Evolutionary conservation across 2,113 vertebrate species (phyloP).

Genomic region (Bujurquina vittata): DNA sequence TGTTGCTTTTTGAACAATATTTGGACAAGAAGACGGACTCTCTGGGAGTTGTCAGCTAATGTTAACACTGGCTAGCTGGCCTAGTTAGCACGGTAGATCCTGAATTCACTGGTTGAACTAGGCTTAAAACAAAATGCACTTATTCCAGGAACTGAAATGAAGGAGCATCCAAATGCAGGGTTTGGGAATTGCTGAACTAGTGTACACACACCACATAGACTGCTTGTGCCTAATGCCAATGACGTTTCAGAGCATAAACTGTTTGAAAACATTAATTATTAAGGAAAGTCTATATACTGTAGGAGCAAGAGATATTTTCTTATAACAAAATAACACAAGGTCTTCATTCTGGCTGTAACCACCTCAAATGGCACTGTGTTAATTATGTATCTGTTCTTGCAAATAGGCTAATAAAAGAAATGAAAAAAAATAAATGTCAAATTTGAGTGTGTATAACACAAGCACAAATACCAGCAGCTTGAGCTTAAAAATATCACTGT

Average conservation of each 20-base stretch:
- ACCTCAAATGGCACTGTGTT: not conserved
- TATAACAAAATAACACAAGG: not conserved
- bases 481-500: constrained; percentile 10
- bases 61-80: not conserved
- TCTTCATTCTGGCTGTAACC: not conserved
- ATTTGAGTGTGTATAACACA: not conserved
- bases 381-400: not conserved
- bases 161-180: not conserved
- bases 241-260: not conserved
- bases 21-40: no score
- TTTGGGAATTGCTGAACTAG: not conserved
- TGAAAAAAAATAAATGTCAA: constrained; percentile 1
- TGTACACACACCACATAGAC: rapidly evolving
- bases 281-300: not conserved
- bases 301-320: not conserved
- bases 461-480: constrained; percentile 1
- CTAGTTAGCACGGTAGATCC: not conserved
- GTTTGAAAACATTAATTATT: no score
- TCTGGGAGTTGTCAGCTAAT: not conserved
- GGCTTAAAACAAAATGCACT: not conserved
- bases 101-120: not conserved
- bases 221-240: not conserved
- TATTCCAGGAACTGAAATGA: rapidly evolving
- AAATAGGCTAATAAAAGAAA: constrained; percentile 12
- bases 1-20: not conserved